These are phyloP conservation scores for Kryptolebias ocellatus DNA, from an alignment of 2,797 vertebrate genomes.

Conservation along the genomic window DNA sequence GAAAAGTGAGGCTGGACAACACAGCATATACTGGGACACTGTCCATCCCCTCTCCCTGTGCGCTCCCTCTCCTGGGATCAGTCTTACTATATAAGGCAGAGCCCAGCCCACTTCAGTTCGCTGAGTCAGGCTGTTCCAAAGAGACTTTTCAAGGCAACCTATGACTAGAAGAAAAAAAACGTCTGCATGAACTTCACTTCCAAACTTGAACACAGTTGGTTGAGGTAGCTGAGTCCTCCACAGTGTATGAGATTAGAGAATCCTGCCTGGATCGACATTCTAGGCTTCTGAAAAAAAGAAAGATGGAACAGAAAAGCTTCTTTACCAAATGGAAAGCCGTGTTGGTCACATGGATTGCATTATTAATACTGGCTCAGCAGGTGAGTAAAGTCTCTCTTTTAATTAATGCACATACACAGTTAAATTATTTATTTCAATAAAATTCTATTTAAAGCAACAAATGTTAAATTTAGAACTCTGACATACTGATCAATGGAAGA, in stretches of 20 bases:
- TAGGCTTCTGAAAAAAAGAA: constrained; percentile 1
- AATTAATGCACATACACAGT: not conserved
- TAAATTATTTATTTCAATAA: not conserved
- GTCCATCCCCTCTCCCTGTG: constrained; percentile 4
- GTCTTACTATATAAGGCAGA: constrained; percentile 56
- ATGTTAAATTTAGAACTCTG: not conserved
- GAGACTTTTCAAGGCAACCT: constrained; percentile 7
- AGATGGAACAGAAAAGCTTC: constrained; percentile 53
- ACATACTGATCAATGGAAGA: not conserved
- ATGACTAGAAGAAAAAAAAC: too few species aligned
- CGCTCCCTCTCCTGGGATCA: constrained; percentile 35
- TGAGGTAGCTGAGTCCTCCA: not conserved
- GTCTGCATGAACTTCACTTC: not conserved
- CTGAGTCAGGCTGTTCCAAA: constrained; percentile 43
- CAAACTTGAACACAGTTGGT: not conserved
- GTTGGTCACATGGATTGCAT: constrained; percentile 33
- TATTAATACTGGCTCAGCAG: constrained; percentile 60
- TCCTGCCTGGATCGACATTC: not conserved
- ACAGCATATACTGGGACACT: constrained; percentile 27
- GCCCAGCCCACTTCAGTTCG: constrained; percentile 12
- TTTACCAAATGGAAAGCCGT: constrained; percentile 27
- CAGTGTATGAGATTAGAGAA: not conserved
- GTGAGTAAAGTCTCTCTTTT: constrained; percentile 35
- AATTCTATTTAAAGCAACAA: not conserved
- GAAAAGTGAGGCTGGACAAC: constrained; percentile 11